These are phyloP conservation scores for Myopa tessellatipennis DNA, from an alignment of 2,888 invertebrate genomes.

Conservation along the genomic window DNA sequence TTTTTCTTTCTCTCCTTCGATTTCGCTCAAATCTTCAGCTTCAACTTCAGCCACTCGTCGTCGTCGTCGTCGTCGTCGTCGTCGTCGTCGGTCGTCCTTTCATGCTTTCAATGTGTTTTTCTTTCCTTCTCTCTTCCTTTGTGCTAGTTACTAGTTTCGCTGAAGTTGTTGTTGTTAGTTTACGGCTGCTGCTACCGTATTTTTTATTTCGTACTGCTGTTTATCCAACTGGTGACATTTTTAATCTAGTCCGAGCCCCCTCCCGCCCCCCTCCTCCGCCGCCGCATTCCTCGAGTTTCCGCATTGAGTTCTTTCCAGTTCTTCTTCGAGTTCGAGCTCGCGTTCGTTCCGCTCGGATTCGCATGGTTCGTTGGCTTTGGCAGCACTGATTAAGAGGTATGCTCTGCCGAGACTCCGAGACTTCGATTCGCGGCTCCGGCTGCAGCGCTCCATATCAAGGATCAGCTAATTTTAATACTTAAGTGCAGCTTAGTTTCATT, in stretches of 20 bases:
- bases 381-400: not conserved
- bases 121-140: not conserved
- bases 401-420: not conserved
- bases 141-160: not conserved
- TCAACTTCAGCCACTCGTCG: not conserved
- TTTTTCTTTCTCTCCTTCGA: not conserved
- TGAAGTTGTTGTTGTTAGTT: too few relatives aligned
- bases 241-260: not conserved
- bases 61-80: not conserved
- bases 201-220: not conserved
- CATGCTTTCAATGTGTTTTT: not conserved
- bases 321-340: not conserved
- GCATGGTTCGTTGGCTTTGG: constrained; percentile 11
- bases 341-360: not conserved
- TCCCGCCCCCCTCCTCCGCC: not conserved
- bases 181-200: not conserved
- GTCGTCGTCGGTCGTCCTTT: not conserved
- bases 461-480: constrained; percentile 39
- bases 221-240: not conserved
- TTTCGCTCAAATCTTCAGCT: not conserved
- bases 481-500: constrained; percentile 35
- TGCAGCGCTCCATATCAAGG: constrained; percentile 20
- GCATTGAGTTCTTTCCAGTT: not conserved
- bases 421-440: not conserved
- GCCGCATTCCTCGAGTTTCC: not conserved